Conservation (phyloP, 2,113 vertebrate genomes). For the Brachionichthys hirsutus region DNA sequence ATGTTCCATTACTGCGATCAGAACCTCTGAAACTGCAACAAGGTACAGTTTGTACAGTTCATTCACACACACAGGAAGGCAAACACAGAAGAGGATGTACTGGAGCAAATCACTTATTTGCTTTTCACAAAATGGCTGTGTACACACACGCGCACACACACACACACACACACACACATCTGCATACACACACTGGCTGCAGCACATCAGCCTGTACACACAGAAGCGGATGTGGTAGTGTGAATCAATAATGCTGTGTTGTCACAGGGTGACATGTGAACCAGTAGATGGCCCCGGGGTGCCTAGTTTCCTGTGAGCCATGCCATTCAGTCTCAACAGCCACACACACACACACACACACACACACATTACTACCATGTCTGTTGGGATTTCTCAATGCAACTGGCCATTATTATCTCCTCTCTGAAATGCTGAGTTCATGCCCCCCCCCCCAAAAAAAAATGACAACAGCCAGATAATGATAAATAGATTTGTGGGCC, state of each 20-base stretch:
- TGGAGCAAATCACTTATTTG: conserved; percentile 75
- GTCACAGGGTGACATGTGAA: conserved; percentile 83
- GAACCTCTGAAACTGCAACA: too few relatives aligned
- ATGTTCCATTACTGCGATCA: too few relatives aligned
- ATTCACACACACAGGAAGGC: conserved; percentile 29
- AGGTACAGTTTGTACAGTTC: conserved; percentile 28
- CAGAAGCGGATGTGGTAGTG: conserved; percentile 74
- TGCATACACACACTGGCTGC: conserved; percentile 38
- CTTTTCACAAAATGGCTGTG: conserved; percentile 64
- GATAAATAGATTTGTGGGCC: conserved; percentile 57
- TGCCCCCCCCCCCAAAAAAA: conserved; percentile 23
- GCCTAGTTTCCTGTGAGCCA: conserved; percentile 68
- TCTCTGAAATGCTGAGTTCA: conserved; percentile 59
- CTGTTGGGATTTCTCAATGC: conserved; percentile 65
- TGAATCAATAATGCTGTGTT: conserved; percentile 79
- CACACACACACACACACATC: conserved; percentile 35
- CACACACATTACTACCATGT: conserved; percentile 22
- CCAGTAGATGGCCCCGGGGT: conserved; percentile 78
- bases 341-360: conserved; percentile 19
- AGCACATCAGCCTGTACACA: conserved; percentile 48
- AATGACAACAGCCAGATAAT: conserved; percentile 58
- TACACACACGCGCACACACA: conserved; percentile 31
- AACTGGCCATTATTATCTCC: conserved; percentile 64
- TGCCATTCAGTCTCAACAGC: conserved; percentile 50
- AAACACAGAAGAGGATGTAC: conserved; percentile 71